phyloP scores from a whole-genome alignment of 2,797 vertebrate genomes.

The Galago senegalensis region DNA sequence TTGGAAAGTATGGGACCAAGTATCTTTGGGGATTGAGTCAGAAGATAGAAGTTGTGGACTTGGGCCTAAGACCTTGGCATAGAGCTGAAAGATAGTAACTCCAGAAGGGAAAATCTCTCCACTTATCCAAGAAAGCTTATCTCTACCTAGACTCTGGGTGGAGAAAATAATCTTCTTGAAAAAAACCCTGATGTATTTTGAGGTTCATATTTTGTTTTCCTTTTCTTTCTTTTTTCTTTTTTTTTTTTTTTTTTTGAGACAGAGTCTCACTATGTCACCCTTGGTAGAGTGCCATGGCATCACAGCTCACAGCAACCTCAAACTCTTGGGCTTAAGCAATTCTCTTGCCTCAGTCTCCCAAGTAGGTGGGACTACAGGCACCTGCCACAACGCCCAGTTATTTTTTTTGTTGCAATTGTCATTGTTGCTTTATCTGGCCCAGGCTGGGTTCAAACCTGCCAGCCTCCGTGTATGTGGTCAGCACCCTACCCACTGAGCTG shows the following conservation, averaged over 20 bases:
- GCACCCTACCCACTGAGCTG: no score
- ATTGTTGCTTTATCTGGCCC: no score
- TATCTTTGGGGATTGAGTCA: background rate
- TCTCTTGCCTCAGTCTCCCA: no score
- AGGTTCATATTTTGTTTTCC: conserved; percentile 17
- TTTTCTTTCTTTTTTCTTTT: background rate
- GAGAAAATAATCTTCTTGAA: background rate
- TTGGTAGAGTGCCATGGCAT: no score
- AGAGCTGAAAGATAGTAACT: background rate
- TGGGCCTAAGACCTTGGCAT: background rate
- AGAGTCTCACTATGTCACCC: no score
- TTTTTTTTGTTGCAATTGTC: background rate
- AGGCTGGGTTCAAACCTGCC: no score
- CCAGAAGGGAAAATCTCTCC: background rate
- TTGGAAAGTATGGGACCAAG: background rate
- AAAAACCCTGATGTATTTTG: background rate
- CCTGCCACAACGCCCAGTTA: no score
- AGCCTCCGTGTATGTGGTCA: no score
- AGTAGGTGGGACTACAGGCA: no score
- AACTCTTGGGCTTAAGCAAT: no score
- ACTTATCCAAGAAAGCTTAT: background rate
- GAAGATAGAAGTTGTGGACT: background rate
- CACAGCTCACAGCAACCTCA: no score
- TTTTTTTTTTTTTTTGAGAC: no score
- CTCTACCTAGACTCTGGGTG: background rate